phyloP scores from a whole-genome alignment of 2,888 invertebrate genomes.

The Stomorhina lunata region DNA sequence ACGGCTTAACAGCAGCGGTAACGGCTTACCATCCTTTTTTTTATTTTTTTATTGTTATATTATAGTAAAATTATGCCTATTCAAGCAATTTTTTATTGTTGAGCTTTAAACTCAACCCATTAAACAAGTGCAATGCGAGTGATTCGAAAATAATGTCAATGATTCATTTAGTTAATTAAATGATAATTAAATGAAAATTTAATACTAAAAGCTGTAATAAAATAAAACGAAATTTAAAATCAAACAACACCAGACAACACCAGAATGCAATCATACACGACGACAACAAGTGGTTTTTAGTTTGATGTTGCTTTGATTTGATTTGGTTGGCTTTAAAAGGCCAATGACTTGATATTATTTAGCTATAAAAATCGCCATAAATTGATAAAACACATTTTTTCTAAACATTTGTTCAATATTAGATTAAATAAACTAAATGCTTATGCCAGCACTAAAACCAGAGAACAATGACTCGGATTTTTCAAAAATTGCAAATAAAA shows the following conservation, averaged over 20 bases:
- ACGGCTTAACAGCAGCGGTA: no score
- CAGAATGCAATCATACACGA: conserved; percentile 10
- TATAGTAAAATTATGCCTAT: no score
- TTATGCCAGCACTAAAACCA: no score
- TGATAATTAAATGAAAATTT: conserved; percentile 30
- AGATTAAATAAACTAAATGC: background rate
- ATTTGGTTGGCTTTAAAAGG: conserved; percentile 25
- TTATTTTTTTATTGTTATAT: no score
- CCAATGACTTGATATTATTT: conserved; percentile 35
- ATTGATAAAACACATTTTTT: background rate
- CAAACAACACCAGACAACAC: background rate
- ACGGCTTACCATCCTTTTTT: no score
- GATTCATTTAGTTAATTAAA: conserved; percentile 45
- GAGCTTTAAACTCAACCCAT: no score
- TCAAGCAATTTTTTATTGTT: no score
- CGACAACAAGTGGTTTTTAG: conserved; percentile 15
- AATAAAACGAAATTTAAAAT: conserved; percentile 1
- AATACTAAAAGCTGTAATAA: conserved; percentile 5
- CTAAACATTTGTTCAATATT: background rate
- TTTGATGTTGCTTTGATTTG: no score
- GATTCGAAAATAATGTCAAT: conserved; percentile 24
- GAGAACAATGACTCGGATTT: no score
- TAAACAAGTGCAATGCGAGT: no score
- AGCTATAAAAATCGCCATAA: background rate
- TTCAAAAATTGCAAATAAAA: background rate